Conservation (phyloP, 2,113 vertebrate genomes). For the Elachura formosa region DNA sequence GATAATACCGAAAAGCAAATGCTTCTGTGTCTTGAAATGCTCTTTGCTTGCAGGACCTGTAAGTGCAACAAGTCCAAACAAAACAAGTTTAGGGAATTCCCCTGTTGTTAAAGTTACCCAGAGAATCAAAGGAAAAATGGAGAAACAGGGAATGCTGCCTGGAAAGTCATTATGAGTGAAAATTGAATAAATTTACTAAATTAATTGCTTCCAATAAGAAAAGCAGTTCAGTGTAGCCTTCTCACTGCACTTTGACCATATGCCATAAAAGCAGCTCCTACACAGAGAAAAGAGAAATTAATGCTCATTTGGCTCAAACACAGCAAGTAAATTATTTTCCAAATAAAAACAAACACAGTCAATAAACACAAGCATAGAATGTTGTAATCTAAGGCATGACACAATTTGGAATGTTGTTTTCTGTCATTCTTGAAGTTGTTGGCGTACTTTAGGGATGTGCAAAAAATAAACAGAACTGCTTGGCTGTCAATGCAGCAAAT, state of each 20-base stretch:
- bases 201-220: background rate
- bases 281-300: constrained; percentile 32
- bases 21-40: background rate
- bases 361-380: constrained; percentile 54
- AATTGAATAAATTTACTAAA: background rate
- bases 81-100: background rate
- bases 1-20: background rate
- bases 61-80: background rate
- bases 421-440: constrained; percentile 45
- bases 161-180: background rate
- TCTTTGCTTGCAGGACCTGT: background rate
- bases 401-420: constrained; percentile 30
- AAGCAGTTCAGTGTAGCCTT: background rate
- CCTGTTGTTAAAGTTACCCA: background rate
- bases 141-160: background rate
- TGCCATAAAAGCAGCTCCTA: constrained; percentile 28
- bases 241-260: constrained; percentile 33
- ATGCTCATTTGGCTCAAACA: constrained; percentile 42
- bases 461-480: constrained; percentile 10
- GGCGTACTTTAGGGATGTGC: background rate
- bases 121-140: background rate
- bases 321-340: constrained; percentile 34
- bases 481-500: background rate
- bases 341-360: constrained; percentile 55
- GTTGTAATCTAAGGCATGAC: constrained; percentile 38